phyloP scores from a whole-genome alignment of 1,140 invertebrate genomes.

The Cyclina sinensis region DNA sequence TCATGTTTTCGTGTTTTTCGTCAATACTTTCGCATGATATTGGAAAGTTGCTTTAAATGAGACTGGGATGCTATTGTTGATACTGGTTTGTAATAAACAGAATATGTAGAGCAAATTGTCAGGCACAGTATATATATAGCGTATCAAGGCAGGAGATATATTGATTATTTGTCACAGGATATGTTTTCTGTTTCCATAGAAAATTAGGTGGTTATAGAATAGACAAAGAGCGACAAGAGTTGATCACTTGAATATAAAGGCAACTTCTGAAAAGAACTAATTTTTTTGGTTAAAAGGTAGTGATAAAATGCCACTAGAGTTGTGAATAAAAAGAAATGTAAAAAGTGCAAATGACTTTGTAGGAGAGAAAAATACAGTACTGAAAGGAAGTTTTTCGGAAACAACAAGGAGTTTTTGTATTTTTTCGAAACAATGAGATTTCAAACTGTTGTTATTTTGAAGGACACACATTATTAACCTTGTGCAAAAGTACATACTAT shows the following conservation, averaged over 20 bases:
- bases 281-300: too few species aligned
- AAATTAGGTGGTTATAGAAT: not conserved
- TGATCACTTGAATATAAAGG: too few species aligned
- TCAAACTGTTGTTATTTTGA: too few species aligned
- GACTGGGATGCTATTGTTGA: not conserved
- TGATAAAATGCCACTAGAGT: too few species aligned
- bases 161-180: not conserved
- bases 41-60: not conserved
- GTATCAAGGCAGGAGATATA: not conserved
- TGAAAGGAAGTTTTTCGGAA: too few species aligned
- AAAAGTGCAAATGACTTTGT: too few species aligned
- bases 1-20: not conserved
- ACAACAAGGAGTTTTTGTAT: too few species aligned
- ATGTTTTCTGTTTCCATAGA: slow-evolving; percentile 4
- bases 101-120: slow-evolving; percentile 22
- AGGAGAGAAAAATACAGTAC: too few species aligned
- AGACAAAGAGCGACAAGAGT: not conserved
- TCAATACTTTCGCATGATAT: not conserved
- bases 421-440: too few species aligned
- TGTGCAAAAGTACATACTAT: not conserved
- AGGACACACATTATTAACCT: too few species aligned
- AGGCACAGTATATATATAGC: not conserved
- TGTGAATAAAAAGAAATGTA: too few species aligned
- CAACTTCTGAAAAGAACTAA: too few species aligned
- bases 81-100: slow-evolving; percentile 15